Percentiles rank a stretch among this genome's conserved stretches.
phyloP scores from a whole-genome alignment of 2,113 vertebrate genomes.

The Pedetes capensis region DNA sequence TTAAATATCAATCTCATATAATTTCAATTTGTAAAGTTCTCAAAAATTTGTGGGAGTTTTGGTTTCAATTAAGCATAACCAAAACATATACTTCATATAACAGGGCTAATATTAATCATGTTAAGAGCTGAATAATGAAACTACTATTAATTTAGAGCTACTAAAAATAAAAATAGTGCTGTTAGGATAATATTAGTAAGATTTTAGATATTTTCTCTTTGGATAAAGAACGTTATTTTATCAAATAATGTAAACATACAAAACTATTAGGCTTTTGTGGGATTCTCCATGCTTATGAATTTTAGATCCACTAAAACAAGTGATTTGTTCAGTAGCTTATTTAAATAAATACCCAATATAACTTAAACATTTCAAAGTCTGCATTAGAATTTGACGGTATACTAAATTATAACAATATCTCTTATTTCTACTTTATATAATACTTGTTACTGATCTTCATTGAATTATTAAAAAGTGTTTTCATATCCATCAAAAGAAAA shows the following conservation, averaged over 20 bases:
- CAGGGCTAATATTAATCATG: not conserved
- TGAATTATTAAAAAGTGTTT: constrained; percentile 32
- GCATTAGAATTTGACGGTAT: constrained; percentile 2
- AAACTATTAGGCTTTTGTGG: not conserved
- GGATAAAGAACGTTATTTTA: constrained; percentile 13
- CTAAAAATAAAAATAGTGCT: not conserved
- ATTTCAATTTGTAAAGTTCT: not conserved
- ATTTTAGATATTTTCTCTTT: constrained; percentile 30
- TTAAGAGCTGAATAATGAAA: constrained; percentile 42
- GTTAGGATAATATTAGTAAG: not conserved
- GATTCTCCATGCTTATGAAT: constrained; percentile 13
- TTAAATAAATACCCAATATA: constrained; percentile 4
- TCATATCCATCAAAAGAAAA: constrained; percentile 7
- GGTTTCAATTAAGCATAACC: not conserved
- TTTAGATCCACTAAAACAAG: not conserved
- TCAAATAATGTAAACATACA: not conserved
- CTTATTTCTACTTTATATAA: not conserved
- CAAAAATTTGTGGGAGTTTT: not conserved
- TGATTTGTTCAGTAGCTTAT: not conserved
- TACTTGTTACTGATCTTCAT: not conserved
- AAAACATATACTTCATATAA: not conserved
- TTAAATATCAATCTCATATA: not conserved
- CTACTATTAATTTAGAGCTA: constrained; percentile 36
- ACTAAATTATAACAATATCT: not conserved
- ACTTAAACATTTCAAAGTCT: constrained; percentile 38